Conservation (phyloP, 2,113 vertebrate genomes). For the Psittacus erithacus region DNA sequence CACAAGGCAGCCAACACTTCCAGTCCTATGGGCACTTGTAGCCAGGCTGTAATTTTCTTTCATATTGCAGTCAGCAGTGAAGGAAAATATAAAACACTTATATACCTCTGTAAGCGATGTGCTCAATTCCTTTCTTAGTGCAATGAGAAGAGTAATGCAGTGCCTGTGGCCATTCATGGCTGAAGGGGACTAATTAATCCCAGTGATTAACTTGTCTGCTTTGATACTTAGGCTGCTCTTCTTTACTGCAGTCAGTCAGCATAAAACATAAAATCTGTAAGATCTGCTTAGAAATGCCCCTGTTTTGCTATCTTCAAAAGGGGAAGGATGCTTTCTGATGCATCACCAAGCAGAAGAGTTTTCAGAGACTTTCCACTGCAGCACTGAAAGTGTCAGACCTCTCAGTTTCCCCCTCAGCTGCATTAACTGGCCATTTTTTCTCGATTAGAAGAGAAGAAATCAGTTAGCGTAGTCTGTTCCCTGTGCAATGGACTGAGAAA, state of each 20-base stretch:
- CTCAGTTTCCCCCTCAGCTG: background rate
- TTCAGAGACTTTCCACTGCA: background rate
- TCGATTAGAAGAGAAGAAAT: constrained; percentile 33
- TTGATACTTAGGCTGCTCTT: background rate
- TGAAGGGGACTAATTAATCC: background rate
- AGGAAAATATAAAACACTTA: background rate
- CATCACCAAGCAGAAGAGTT: background rate
- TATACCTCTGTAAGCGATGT: background rate
- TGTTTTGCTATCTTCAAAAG: background rate
- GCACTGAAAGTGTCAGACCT: background rate
- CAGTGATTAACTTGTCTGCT: background rate
- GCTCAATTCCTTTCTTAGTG: background rate
- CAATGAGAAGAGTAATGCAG: background rate
- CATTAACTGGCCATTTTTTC: constrained; percentile 16
- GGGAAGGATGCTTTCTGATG: background rate
- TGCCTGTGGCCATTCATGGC: background rate
- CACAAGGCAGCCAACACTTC: background rate
- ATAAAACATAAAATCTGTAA: background rate
- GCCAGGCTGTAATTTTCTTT: background rate
- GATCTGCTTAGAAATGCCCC: background rate
- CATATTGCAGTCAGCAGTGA: background rate
- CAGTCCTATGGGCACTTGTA: background rate
- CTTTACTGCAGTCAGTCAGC: background rate
- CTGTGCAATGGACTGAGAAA: constrained; percentile 23
- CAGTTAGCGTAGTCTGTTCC: constrained; percentile 25